phyloP scores from a whole-genome alignment of 2,113 vertebrate species.

The Neoarius graeffei region DNA sequence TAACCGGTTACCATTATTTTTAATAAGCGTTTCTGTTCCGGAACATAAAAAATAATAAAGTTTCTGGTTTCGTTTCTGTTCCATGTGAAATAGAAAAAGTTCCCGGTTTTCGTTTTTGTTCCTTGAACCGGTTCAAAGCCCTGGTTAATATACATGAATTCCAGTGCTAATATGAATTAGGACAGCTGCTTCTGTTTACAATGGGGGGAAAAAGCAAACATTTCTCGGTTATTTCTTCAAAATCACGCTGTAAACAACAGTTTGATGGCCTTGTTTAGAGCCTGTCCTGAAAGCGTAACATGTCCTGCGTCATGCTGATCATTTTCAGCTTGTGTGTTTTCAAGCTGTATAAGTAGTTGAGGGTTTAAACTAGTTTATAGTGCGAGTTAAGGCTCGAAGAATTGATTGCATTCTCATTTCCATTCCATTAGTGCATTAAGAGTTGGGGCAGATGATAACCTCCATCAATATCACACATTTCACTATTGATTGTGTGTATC shows the following conservation, averaged over 20 bases:
- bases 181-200: not conserved
- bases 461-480: constrained; percentile 17
- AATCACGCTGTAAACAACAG: not conserved
- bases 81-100: no score
- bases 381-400: not conserved
- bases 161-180: not conserved
- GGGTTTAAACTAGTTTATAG: constrained; percentile 15
- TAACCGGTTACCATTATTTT: no score
- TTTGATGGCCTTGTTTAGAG: not conserved
- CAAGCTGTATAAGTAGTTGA: not conserved
- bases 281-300: no score
- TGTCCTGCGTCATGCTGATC: not conserved
- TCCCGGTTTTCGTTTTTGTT: no score
- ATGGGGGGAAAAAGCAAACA: not conserved
- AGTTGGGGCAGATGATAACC: constrained; percentile 25
- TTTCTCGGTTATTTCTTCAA: not conserved
- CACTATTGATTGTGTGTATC: constrained; percentile 10
- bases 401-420: constrained; percentile 35
- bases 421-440: constrained; percentile 36
- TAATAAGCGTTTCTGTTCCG: no score
- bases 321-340: not conserved
- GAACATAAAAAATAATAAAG: no score
- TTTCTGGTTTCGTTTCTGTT: no score
- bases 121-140: no score
- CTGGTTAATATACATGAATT: not conserved